Conservation (phyloP, 1,140 invertebrate species). For the Diachasmimorpha longicaudata region DNA sequence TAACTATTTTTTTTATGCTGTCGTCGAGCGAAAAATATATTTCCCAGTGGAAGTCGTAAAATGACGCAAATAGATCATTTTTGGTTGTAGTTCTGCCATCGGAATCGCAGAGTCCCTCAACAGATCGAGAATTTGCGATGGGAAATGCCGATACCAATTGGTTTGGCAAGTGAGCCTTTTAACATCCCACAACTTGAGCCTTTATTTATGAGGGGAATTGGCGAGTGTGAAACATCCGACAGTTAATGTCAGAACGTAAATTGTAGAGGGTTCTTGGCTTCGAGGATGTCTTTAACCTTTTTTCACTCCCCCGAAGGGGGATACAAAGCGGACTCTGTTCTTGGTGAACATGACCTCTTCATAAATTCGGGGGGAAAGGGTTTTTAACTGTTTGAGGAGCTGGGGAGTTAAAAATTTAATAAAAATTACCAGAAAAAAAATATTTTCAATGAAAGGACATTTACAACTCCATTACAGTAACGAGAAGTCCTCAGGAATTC, state of each 20-base stretch:
- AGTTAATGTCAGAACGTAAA: background rate
- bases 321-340: background rate
- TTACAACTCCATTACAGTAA: too few species aligned
- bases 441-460: too few species aligned
- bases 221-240: slow-evolving; percentile 2
- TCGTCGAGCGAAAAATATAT: too few species aligned
- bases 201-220: slow-evolving; percentile 5
- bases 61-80: background rate
- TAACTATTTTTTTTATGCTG: too few species aligned
- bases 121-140: background rate
- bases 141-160: background rate
- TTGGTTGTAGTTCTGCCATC: background rate
- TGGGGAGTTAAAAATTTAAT: background rate
- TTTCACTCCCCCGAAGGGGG: background rate
- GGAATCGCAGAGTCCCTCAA: background rate
- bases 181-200: background rate
- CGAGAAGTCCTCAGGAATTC: too few species aligned
- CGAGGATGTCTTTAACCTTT: background rate
- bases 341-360: background rate
- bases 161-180: background rate
- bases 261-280: slow-evolving; percentile 3
- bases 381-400: background rate
- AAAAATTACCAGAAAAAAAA: too few species aligned
- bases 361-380: background rate
- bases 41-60: background rate